phyloP scores from a whole-genome alignment of 2,113 vertebrate genomes.

The Leucopternis melanops region DNA sequence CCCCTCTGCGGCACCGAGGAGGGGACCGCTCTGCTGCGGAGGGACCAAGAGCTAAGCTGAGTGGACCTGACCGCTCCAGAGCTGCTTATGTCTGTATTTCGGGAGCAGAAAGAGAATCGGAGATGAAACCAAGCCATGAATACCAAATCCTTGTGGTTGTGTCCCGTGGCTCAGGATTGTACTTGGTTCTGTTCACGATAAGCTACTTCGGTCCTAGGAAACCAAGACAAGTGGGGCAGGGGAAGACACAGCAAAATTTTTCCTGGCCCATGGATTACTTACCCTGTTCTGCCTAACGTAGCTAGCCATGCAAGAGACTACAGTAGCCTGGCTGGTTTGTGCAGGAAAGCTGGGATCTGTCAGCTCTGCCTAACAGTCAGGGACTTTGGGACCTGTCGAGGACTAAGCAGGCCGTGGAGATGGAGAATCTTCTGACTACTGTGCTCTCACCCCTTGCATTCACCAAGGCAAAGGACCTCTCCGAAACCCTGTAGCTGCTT shows the following conservation, averaged over 20 bases:
- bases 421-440: not conserved
- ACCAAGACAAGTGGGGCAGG: not conserved
- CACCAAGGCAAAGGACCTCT: not conserved
- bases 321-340: not conserved
- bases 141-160: not conserved
- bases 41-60: not conserved
- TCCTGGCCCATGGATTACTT: not conserved
- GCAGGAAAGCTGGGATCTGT: not conserved
- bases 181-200: not conserved
- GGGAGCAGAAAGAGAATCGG: not conserved
- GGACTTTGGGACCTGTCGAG: not conserved
- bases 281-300: not conserved
- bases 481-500: not conserved
- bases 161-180: not conserved
- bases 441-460: not conserved
- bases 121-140: not conserved
- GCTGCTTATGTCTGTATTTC: not conserved
- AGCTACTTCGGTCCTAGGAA: not conserved
- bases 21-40: not conserved
- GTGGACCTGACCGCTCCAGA: accelerated
- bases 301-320: not conserved
- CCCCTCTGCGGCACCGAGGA: not conserved
- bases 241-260: not conserved
- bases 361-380: not conserved
- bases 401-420: not conserved